phyloP scores from a whole-genome alignment of 2,113 vertebrate species.

The Leptosomus discolor region DNA sequence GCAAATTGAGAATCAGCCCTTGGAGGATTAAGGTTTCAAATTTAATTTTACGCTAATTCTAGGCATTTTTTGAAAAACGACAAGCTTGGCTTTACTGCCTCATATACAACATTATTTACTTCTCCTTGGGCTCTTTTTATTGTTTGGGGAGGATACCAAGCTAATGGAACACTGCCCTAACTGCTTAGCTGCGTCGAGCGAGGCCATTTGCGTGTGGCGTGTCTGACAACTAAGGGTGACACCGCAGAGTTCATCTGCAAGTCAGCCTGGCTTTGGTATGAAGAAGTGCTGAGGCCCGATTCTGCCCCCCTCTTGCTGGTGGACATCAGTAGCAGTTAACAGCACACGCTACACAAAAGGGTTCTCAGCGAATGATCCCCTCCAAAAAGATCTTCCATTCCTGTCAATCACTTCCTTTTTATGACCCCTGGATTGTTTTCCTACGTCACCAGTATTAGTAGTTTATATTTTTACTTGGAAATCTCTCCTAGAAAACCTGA shows the following conservation, averaged over 20 bases:
- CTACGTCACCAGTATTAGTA: neutral
- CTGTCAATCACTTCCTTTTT: neutral
- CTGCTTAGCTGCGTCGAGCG: neutral
- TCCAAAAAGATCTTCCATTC: neutral
- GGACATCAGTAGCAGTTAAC: accelerated
- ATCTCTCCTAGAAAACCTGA: neutral
- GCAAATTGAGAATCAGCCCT: constrained; percentile 57
- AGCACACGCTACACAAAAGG: neutral
- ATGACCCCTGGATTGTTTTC: neutral
- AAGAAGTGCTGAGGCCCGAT: neutral
- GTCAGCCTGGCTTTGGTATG: accelerated
- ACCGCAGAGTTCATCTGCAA: neutral
- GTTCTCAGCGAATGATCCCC: accelerated
- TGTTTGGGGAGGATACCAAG: constrained; percentile 1
- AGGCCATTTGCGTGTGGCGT: neutral
- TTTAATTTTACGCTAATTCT: constrained; percentile 64
- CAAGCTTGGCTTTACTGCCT: constrained; percentile 50
- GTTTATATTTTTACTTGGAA: neutral
- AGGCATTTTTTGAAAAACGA: constrained; percentile 26
- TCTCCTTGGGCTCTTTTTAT: constrained; percentile 9
- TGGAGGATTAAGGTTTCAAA: constrained; percentile 56
- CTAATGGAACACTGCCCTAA: neutral
- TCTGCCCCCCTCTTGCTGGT: neutral
- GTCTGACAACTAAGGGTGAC: neutral
- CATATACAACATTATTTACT: constrained; percentile 19